Percentiles rank a stretch among this genome's conserved stretches.
Conservation (phyloP, 2,888 invertebrate genomes). For the Drosophila meridiana region DNA sequence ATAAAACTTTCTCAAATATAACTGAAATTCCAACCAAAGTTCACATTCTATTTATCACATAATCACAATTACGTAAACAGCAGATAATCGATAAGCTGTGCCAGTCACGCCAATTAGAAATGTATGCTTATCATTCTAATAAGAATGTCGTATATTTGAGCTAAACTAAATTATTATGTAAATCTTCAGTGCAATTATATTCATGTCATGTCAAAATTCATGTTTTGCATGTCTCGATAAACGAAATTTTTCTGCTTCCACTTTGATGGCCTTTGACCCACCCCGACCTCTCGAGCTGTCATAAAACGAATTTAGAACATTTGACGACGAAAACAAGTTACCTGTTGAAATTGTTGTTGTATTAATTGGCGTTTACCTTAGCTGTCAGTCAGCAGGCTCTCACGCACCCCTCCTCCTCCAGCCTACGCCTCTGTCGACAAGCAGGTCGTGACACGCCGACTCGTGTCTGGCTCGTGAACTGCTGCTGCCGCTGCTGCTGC, state of each 20-base stretch:
- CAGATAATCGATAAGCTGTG: background rate
- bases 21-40: background rate
- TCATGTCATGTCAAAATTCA: conserved; percentile 1
- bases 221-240: conserved; percentile 39
- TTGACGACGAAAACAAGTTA: conserved; percentile 45
- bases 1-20: background rate
- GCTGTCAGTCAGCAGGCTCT: conserved; percentile 25
- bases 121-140: background rate
- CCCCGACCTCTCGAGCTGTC: conserved; percentile 11
- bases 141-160: background rate
- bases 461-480: conserved; percentile 44
- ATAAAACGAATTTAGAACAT: conserved; percentile 61
- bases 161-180: background rate
- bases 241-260: conserved; percentile 12
- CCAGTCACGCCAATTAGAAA: background rate
- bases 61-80: background rate
- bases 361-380: conserved; percentile 71
- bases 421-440: background rate
- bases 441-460: conserved; percentile 56
- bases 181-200: background rate
- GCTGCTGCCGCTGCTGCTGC: conserved; percentile 33
- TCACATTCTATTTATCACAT: background rate
- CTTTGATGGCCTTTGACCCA: conserved; percentile 16
- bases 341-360: conserved; percentile 73
- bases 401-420: background rate